Percentiles rank a stretch among this genome's conserved stretches.
phyloP scores from a whole-genome alignment of 64 coral and sea anemone species.

The Stichodactyla helianthus region DNA sequence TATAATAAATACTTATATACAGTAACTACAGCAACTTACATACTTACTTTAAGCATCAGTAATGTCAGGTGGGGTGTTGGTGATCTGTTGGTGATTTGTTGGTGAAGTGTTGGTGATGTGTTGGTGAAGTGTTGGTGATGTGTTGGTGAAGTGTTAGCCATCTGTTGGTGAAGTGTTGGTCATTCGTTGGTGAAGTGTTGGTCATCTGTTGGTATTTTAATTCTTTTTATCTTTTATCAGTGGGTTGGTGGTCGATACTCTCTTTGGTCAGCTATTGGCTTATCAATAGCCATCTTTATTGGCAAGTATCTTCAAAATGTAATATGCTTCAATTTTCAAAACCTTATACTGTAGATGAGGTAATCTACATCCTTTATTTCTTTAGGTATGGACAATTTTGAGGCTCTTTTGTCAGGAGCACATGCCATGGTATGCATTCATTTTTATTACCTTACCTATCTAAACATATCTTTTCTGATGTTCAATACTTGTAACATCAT shows the following conservation, averaged over 20 bases:
- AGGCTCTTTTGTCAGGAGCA: slow-evolving; percentile 81
- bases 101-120: no score
- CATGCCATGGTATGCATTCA: slow-evolving; percentile 83
- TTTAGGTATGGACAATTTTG: slow-evolving; percentile 94
- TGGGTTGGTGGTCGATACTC: slow-evolving; percentile 99
- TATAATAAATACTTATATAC: no score
- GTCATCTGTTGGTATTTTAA: not conserved
- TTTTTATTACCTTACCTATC: not conserved
- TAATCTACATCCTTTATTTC: not conserved
- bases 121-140: no score
- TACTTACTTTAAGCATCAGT: no score
- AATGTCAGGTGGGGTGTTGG: no score
- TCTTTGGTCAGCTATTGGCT: slow-evolving; percentile 96
- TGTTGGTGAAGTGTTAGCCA: no score
- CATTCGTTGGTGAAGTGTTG: no score
- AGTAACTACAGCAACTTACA: no score
- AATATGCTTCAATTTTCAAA: not conserved
- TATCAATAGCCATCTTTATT: slow-evolving; percentile 96
- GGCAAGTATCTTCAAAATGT: slow-evolving; percentile 29
- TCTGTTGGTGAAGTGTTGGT: no score
- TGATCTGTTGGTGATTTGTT: no score
- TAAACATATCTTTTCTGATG: not conserved
- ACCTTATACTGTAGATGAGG: not conserved
- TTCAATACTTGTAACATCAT: not conserved
- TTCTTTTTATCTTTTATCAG: slow-evolving; percentile 23